Evolutionary conservation across 1,140 invertebrate species (phyloP).

Genomic region (Pemphigus obesinymphae): DNA sequence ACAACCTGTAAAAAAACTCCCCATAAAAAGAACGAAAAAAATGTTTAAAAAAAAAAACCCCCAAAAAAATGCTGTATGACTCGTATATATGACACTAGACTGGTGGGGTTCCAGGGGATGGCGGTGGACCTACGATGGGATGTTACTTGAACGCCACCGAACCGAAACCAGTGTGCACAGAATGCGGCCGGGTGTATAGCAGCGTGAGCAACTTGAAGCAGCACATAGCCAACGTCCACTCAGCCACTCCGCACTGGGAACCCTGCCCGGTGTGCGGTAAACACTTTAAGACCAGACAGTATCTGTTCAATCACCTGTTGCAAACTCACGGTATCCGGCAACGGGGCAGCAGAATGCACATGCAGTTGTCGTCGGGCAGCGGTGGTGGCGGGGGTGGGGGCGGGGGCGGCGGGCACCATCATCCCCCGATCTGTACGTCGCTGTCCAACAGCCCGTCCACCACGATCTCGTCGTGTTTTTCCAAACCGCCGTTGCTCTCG

Average conservation of each 20-base stretch:
- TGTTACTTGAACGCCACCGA: conserved; percentile 40
- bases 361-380: conserved; percentile 43
- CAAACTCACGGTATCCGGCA: conserved; percentile 65
- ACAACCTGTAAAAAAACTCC: neutral
- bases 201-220: conserved; percentile 65
- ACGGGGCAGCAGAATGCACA: conserved; percentile 49
- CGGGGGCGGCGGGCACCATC: conserved; percentile 21
- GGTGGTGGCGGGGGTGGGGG: conserved; percentile 49
- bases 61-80: conserved; percentile 9
- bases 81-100: conserved; percentile 31
- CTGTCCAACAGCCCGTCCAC: conserved; percentile 52
- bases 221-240: conserved; percentile 68
- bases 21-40: neutral
- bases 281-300: conserved; percentile 66
- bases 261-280: conserved; percentile 62
- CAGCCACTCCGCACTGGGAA: conserved; percentile 60
- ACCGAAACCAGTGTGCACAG: conserved; percentile 60
- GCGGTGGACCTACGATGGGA: conserved; percentile 33
- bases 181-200: conserved; percentile 65
- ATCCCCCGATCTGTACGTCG: neutral
- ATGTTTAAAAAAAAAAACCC: neutral
- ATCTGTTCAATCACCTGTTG: conserved; percentile 64
- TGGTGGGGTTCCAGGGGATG: conserved; percentile 43
- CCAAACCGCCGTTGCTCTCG: neutral
- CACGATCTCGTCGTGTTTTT: conserved; percentile 48